Percentiles rank a stretch among this genome's conserved stretches.
Evolutionary conservation across 1,140 invertebrate species (phyloP).

Genomic region (Monochamus saltuarius): DNA sequence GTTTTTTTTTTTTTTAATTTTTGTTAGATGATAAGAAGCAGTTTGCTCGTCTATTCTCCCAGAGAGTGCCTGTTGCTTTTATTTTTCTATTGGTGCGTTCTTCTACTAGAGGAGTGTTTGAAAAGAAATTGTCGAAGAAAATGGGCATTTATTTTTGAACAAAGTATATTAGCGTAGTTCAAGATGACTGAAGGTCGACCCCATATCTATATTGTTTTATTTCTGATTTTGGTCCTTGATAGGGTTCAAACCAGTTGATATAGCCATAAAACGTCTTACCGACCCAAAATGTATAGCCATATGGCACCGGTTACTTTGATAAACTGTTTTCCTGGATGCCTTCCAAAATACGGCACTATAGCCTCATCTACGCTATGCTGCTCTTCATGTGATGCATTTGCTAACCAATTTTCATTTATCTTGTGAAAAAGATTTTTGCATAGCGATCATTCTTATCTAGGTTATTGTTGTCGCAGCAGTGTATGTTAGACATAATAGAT

Average conservation of each 20-base stretch:
- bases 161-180: constrained; percentile 27
- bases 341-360: constrained; percentile 38
- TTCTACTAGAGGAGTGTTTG: constrained; percentile 23
- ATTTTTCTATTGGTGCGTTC: constrained; percentile 20
- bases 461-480: constrained; percentile 39
- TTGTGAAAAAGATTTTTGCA: constrained; percentile 15
- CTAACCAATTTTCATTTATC: constrained; percentile 32
- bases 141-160: background rate
- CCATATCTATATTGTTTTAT: no score
- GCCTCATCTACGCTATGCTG: constrained; percentile 39
- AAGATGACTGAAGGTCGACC: constrained; percentile 32
- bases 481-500: constrained; percentile 39
- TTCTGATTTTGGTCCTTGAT: no score
- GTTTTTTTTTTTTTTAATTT: no score
- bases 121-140: constrained; percentile 34
- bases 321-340: constrained; percentile 33
- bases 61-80: constrained; percentile 28
- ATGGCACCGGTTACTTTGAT: no score
- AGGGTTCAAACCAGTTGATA: no score
- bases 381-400: constrained; percentile 21
- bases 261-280: no score
- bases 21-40: no score
- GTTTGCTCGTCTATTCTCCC: constrained; percentile 32
- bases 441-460: constrained; percentile 27
- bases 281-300: no score